phyloP scores from a whole-genome alignment of 2,888 invertebrate genomes.

The Linyphia triangularis region DNA sequence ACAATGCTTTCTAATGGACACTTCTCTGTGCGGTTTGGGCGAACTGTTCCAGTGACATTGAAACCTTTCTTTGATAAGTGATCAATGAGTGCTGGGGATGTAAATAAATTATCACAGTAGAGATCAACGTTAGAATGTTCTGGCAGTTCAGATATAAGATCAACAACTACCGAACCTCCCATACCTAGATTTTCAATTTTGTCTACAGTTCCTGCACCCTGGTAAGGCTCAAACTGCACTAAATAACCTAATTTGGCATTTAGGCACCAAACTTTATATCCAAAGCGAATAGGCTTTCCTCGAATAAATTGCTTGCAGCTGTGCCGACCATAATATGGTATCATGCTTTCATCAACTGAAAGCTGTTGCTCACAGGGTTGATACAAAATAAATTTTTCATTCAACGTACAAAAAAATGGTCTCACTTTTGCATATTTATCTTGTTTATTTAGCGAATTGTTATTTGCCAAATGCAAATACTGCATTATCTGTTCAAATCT shows the following conservation, averaged over 20 bases:
- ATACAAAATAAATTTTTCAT: too few relatives aligned
- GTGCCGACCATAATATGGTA: neutral
- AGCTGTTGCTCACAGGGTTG: too few relatives aligned
- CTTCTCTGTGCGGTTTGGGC: neutral
- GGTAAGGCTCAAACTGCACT: too few relatives aligned
- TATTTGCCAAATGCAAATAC: too few relatives aligned
- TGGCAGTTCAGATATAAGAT: too few relatives aligned
- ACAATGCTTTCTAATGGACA: neutral
- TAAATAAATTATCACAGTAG: neutral
- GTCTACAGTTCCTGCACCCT: neutral
- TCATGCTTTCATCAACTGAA: too few relatives aligned
- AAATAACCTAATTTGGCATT: neutral
- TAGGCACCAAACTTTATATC: neutral
- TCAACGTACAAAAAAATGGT: too few relatives aligned
- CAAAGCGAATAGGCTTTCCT: neutral
- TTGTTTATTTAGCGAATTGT: too few relatives aligned
- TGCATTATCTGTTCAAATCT: too few relatives aligned
- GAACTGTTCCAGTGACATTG: neutral
- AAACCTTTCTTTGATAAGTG: neutral
- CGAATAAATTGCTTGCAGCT: conserved; percentile 4
- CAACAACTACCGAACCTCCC: neutral
- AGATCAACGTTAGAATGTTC: neutral
- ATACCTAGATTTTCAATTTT: neutral
- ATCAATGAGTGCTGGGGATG: neutral
- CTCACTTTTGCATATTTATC: too few relatives aligned